Percentiles rank a stretch among this genome's conserved stretches.
These are phyloP conservation scores for Microplitis demolitor DNA, from an alignment of 1,140 invertebrate genomes.

Conservation along the genomic window DNA sequence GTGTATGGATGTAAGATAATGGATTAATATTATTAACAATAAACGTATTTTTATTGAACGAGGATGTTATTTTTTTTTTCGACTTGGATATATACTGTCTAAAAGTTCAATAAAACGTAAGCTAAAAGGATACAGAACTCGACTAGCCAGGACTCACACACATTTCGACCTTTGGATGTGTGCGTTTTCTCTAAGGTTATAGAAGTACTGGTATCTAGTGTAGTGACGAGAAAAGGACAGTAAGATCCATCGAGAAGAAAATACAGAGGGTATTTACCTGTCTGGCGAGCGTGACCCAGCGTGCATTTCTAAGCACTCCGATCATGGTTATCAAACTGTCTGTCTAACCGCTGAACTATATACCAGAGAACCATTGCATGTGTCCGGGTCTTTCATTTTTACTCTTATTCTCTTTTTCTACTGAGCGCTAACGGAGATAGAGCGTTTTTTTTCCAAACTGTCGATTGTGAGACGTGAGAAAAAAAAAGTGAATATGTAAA, in stretches of 20 bases:
- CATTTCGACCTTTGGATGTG: too few relatives aligned
- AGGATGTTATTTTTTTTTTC: too few relatives aligned
- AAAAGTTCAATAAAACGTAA: too few relatives aligned
- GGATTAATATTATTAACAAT: too few relatives aligned
- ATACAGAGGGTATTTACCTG: constrained; percentile 25
- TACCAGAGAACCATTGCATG: constrained; percentile 6
- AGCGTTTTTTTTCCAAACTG: constrained; percentile 10
- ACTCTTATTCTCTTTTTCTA: not conserved
- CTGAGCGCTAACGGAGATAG: not conserved
- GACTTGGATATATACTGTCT: too few relatives aligned
- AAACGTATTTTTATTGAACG: too few relatives aligned
- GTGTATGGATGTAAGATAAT: too few relatives aligned
- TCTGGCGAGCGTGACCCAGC: constrained; percentile 30
- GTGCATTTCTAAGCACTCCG: constrained; percentile 22
- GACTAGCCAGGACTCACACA: too few relatives aligned
- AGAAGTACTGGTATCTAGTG: not conserved
- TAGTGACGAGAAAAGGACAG: not conserved
- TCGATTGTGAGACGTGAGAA: not conserved
- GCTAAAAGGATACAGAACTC: too few relatives aligned
- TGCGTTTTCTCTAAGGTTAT: not conserved
- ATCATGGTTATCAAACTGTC: constrained; percentile 33
- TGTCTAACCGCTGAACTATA: constrained; percentile 24
- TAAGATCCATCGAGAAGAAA: constrained; percentile 3
- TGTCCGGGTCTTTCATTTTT: constrained; percentile 2
- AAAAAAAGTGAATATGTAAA: not conserved